Evolutionary conservation across 2,888 invertebrate species (phyloP).

Genomic region (Drosophila tripunctata): DNA sequence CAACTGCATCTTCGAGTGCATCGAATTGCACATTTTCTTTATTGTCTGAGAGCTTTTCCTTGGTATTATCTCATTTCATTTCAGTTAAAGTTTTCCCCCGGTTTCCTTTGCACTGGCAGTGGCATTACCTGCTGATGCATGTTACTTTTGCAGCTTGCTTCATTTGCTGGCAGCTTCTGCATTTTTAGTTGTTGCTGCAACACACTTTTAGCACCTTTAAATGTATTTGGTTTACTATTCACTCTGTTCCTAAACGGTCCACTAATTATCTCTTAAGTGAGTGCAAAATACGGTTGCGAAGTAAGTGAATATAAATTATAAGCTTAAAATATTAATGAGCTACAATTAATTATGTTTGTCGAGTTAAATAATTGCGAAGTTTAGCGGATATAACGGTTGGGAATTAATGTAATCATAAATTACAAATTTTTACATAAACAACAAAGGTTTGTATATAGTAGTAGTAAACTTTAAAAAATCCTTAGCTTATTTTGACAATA

Average conservation of each 20-base stretch:
- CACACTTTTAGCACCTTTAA: constrained; percentile 54
- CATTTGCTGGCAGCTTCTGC: constrained; percentile 22
- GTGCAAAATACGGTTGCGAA: constrained; percentile 23
- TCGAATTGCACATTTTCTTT: constrained; percentile 17
- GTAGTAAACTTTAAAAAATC: not conserved
- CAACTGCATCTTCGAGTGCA: constrained; percentile 32
- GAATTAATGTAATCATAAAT: too few relatives aligned
- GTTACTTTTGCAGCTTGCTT: constrained; percentile 27
- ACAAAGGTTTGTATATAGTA: too few relatives aligned
- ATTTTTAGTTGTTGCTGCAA: constrained; percentile 35
- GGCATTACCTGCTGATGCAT: constrained; percentile 49
- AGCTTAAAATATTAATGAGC: not conserved
- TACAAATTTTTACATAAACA: too few relatives aligned
- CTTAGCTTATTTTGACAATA: too few relatives aligned
- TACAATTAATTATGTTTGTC: constrained; percentile 5
- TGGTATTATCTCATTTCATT: not conserved
- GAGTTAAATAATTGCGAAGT: not conserved
- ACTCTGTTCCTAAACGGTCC: constrained; percentile 8
- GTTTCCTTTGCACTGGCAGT: not conserved
- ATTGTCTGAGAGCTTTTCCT: constrained; percentile 20
- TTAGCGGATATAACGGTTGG: too few relatives aligned
- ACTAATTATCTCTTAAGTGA: constrained; percentile 52
- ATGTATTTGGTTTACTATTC: constrained; percentile 11
- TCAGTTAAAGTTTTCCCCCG: not conserved
- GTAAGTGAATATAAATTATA: constrained; percentile 12